These are phyloP conservation scores for Teleopsis dalmanni DNA, from an alignment of 1,140 invertebrate species.

Conservation along the genomic window DNA sequence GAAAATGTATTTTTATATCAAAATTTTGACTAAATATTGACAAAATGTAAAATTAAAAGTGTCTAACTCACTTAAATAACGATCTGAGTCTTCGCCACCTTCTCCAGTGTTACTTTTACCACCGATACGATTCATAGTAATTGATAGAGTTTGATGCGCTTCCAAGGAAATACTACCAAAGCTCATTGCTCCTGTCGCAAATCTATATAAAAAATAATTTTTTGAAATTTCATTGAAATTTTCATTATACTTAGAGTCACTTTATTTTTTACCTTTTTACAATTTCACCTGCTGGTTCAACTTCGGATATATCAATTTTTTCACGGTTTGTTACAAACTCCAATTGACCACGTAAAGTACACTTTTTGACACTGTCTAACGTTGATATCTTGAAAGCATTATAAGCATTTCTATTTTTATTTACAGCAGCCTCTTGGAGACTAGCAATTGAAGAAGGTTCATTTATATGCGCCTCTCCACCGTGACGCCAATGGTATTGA, in stretches of 20 bases:
- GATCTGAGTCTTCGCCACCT: constrained; percentile 83
- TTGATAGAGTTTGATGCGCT: constrained; percentile 87
- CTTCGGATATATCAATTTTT: constrained; percentile 75
- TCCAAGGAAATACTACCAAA: constrained; percentile 66
- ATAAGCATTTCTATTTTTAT: constrained; percentile 77
- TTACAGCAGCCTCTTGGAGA: constrained; percentile 79
- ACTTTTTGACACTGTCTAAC: constrained; percentile 76
- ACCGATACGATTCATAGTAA: constrained; percentile 95
- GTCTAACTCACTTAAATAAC: constrained; percentile 59
- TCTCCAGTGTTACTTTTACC: constrained; percentile 97
- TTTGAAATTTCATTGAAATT: neutral
- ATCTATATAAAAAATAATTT: constrained; percentile 15
- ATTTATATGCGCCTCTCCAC: constrained; percentile 97
- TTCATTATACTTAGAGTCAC: neutral
- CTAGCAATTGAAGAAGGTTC: constrained; percentile 90
- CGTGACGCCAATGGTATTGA: constrained; percentile 90
- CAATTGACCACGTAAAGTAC: constrained; percentile 88
- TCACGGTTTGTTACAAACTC: constrained; percentile 71
- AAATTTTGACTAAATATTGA: no score
- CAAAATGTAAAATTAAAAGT: no score
- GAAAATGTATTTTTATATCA: no score
- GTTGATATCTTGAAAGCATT: constrained; percentile 82
- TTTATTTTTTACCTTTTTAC: constrained; percentile 71
- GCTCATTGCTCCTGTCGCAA: constrained; percentile 51
- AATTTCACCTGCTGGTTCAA: constrained; percentile 88